Evolutionary conservation across 2,888 invertebrate genomes (phyloP), one percentile per base, ranked within the genome.

Genomic region (Drosophila heteroneura): DNA sequence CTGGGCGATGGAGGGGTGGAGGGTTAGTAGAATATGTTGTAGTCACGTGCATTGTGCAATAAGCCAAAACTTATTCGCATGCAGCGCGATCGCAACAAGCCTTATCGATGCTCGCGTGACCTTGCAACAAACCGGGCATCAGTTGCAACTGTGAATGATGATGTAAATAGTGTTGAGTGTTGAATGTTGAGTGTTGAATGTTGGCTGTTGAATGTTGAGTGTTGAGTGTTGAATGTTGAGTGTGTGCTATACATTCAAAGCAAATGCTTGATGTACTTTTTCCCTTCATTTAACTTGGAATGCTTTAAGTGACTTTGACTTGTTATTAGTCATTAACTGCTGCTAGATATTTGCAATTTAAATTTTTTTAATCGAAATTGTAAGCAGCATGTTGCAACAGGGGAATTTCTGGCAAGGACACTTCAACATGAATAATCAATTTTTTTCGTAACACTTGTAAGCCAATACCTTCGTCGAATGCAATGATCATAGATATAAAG

Each of bases 11-110:
- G 12, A n/a, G 5, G 35, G 30, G 19, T 1, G 10, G 19, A 3
- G 16, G 19, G 51, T 26, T 19, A 12, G 51, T 19, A 54, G 65
- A 60, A 60, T 65, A 61, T 64, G 70, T 65, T 72, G 65, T 62
- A 84, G 80, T 89, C 82, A 87, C 86, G 86, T 86, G 86, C 88
- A 86, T 70, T 71, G 73, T 73, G 74, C 85, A 85, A 87, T 79
- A 79, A 81, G 76, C 81, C 68, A 88, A 88, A 85, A 83, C 85
- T 75, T 81, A 85, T 83, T 86, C 86, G 86, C 86, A 88, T 85
- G 83, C 79, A 70, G 77, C 74, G 65, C 70, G 86, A 83, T 83
- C 86, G 41, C 41, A 58, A 56, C 65, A 74, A 39, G 75, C 28
- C 64, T 76, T 75, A 76, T 82, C 79, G 80, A 71, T 61, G 70